Evolutionary conservation across 2,888 invertebrate genomes (phyloP).

Genomic region (Glomeris marginata): DNA sequence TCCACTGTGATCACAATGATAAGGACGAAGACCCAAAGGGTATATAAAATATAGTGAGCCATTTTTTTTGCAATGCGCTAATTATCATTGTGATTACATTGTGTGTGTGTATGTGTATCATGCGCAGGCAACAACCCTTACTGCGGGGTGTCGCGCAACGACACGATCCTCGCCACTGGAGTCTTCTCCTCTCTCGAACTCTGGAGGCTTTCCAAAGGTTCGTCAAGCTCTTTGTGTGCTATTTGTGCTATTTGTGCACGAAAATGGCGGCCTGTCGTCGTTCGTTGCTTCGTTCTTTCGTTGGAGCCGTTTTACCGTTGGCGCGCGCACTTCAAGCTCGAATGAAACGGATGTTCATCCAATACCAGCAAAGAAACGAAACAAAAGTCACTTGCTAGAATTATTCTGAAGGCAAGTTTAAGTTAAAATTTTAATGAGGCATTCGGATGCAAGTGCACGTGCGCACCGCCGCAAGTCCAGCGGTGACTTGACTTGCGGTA

Average conservation of each 20-base stretch:
- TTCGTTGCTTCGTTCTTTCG: neutral
- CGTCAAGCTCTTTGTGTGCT: slow-evolving; percentile 21
- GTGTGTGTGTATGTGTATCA: neutral
- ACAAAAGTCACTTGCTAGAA: too few relatives aligned
- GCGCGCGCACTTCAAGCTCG: too few relatives aligned
- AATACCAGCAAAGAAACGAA: too few relatives aligned
- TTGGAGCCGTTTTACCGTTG: too few relatives aligned
- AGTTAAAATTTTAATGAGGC: too few relatives aligned
- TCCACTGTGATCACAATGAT: slow-evolving; percentile 45
- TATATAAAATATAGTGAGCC: slow-evolving; percentile 25
- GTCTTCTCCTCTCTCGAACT: slow-evolving; percentile 99
- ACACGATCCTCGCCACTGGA: slow-evolving; percentile 98
- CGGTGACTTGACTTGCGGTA: too few relatives aligned
- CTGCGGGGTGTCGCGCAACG: slow-evolving; percentile 96
- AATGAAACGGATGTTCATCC: too few relatives aligned
- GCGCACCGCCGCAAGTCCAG: too few relatives aligned
- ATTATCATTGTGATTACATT: neutral
- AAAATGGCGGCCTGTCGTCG: neutral
- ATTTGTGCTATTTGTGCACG: slow-evolving; percentile 2
- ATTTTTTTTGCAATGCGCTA: neutral
- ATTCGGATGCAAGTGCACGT: too few relatives aligned
- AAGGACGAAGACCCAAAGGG: slow-evolving; percentile 61
- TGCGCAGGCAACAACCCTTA: slow-evolving; percentile 60
- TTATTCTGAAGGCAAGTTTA: too few relatives aligned
- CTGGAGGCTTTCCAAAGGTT: slow-evolving; percentile 96